phyloP scores from a whole-genome alignment of 2,888 invertebrate genomes.

The Lithophane leautieri region DNA sequence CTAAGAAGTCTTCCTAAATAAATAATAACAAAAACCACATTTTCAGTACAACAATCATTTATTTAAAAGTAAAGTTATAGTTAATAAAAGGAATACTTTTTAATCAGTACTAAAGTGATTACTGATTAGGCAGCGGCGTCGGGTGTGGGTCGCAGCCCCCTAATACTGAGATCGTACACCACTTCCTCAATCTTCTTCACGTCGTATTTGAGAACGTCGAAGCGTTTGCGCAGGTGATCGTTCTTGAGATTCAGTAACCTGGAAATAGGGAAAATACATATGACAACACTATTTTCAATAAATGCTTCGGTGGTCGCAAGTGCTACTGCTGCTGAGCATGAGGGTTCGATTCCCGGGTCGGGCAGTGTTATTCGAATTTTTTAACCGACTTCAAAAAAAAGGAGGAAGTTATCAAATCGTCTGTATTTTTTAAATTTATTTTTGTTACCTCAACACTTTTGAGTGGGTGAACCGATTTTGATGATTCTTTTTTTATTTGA shows the following conservation, averaged over 20 bases:
- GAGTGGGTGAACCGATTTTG: no score
- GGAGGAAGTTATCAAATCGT: no score
- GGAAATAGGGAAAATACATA: slow-evolving; percentile 32
- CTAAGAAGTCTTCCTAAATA: no score
- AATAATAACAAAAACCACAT: not conserved
- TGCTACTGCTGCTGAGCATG: no score
- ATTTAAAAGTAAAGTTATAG: slow-evolving; percentile 8
- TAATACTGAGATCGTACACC: slow-evolving; percentile 96
- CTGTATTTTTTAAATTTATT: no score
- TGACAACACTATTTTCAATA: no score
- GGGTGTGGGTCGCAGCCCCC: slow-evolving; percentile 90
- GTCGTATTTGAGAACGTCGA: slow-evolving; percentile 97
- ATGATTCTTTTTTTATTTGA: no score
- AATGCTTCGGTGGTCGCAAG: no score
- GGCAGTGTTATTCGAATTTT: no score
- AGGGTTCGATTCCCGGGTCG: no score
- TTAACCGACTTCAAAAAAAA: no score
- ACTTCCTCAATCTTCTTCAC: slow-evolving; percentile 98
- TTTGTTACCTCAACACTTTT: no score
- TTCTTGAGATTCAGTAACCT: slow-evolving; percentile 96
- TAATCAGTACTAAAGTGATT: slow-evolving; percentile 4
- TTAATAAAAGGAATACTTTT: slow-evolving; percentile 24
- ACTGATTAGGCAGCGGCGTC: not conserved
- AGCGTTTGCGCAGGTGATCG: slow-evolving; percentile 95
- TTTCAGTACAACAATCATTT: slow-evolving; percentile 17